Conservation (phyloP, 2,113 vertebrate species). For the Dendrocopos noguchii region DNA sequence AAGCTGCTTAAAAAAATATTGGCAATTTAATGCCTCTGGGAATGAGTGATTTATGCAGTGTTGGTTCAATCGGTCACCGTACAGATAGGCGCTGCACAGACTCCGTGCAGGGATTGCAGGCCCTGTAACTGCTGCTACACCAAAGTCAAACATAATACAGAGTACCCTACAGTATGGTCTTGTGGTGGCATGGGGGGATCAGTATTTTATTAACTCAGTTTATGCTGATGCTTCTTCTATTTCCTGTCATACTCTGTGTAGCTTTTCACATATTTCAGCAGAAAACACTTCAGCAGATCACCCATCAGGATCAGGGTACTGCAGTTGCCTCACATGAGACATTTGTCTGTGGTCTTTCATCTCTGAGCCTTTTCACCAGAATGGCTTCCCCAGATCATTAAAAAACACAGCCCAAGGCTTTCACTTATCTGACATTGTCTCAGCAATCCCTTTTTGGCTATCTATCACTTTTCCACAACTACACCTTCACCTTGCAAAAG, state of each 20-base stretch:
- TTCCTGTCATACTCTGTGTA: neutral
- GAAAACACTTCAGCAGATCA: neutral
- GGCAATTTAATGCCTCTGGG: neutral
- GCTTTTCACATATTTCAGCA: neutral
- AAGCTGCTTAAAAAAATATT: neutral
- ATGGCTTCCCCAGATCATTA: neutral
- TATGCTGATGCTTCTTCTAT: neutral
- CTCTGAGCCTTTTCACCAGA: neutral
- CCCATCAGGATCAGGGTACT: neutral
- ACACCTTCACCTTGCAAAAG: neutral
- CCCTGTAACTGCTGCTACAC: neutral
- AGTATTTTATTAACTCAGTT: neutral
- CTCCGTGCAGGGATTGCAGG: neutral
- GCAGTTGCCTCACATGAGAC: neutral
- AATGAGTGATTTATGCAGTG: neutral
- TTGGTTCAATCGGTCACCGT: neutral
- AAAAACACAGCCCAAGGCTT: neutral
- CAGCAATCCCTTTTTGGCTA: neutral
- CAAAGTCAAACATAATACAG: neutral
- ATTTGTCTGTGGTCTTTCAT: neutral
- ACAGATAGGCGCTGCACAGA: neutral
- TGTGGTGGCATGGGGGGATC: fast-evolving
- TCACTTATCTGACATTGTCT: neutral
- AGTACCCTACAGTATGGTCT: neutral
- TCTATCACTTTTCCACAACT: neutral